Evolutionary conservation across 1,140 invertebrate species (phyloP).

Genomic region (Drosophila nebulosa): DNA sequence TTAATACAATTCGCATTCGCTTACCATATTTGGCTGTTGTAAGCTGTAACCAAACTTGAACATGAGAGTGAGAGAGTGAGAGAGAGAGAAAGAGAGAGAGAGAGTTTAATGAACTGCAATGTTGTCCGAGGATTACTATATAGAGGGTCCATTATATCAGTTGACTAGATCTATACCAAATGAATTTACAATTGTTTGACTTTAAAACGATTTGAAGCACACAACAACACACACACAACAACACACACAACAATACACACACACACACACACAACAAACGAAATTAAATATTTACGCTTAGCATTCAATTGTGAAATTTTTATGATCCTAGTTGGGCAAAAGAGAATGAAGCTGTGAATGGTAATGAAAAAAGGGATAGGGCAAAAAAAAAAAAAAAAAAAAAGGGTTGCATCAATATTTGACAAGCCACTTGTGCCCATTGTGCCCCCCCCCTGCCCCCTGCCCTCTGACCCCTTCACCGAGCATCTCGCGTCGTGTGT

Average conservation of each 20-base stretch:
- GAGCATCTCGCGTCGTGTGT: conserved; percentile 18
- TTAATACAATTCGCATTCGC: not conserved
- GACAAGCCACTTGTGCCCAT: conserved; percentile 53
- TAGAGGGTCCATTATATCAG: conserved; percentile 25
- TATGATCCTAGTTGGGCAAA: conserved; percentile 21
- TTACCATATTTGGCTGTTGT: not conserved
- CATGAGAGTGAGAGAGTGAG: not conserved
- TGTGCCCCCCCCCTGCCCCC: too few relatives aligned
- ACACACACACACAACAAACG: conserved; percentile 29
- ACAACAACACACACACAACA: not conserved
- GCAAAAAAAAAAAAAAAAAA: conserved; percentile 37
- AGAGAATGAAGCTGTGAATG: not conserved
- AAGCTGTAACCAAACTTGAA: conserved; percentile 4
- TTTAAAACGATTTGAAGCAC: not conserved
- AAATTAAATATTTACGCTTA: conserved; percentile 62
- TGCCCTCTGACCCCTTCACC: too few relatives aligned
- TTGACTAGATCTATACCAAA: conserved; percentile 45
- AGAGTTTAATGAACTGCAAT: conserved; percentile 37
- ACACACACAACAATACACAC: not conserved
- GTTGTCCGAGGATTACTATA: conserved; percentile 14
- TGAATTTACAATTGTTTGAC: conserved; percentile 11
- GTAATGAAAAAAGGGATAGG: not conserved
- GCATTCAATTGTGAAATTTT: conserved; percentile 61
- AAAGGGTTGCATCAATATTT: conserved; percentile 69
- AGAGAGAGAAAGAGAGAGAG: too few relatives aligned